These are phyloP conservation scores for Wasmannia auropunctata DNA, from an alignment of 1,140 invertebrate genomes.

Conservation along the genomic window DNA sequence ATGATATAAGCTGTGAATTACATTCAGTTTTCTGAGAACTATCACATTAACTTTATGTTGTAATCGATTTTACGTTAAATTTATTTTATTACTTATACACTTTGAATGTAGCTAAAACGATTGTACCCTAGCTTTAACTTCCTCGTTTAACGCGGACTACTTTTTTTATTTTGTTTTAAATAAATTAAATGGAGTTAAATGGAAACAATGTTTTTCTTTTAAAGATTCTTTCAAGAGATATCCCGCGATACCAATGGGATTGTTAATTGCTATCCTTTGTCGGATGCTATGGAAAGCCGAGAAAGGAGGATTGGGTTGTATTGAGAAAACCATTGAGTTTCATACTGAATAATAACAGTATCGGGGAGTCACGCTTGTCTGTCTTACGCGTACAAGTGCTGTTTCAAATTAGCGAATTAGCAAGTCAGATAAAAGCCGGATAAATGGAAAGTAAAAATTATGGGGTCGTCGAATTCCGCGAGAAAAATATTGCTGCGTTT, in stretches of 20 bases:
- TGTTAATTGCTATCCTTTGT: slow-evolving; percentile 53
- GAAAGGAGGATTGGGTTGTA: slow-evolving; percentile 38
- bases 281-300: background rate
- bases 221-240: slow-evolving; percentile 31
- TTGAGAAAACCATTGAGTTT: slow-evolving; percentile 42
- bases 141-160: background rate
- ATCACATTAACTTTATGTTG: background rate
- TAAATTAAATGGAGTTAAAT: background rate
- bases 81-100: background rate
- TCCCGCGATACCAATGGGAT: background rate
- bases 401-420: slow-evolving; percentile 52
- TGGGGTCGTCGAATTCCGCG: background rate
- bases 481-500: background rate
- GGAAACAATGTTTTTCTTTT: background rate
- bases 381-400: slow-evolving; percentile 39
- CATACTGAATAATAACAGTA: slow-evolving; percentile 59
- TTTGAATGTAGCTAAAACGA: background rate
- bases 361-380: background rate
- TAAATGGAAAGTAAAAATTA: slow-evolving; percentile 33
- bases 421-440: slow-evolving; percentile 56
- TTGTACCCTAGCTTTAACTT: background rate
- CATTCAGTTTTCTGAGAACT: background rate
- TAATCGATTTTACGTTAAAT: background rate
- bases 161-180: background rate
- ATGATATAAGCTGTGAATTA: background rate